Conservation (phyloP, 1,140 invertebrate genomes). For the Drosophila azteca region DNA sequence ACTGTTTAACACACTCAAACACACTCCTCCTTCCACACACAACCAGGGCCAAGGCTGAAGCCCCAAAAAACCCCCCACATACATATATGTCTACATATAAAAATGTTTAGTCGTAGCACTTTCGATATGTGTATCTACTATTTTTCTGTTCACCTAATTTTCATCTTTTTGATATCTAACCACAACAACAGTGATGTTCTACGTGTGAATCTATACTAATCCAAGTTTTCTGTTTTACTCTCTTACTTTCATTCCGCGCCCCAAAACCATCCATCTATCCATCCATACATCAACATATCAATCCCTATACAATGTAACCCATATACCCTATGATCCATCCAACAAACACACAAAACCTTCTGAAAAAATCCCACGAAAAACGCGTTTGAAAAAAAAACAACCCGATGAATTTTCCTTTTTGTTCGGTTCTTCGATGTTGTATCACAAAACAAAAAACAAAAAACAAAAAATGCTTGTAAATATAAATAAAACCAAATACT, state of each 20-base stretch:
- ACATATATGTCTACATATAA: conserved; percentile 13
- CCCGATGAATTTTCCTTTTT: conserved; percentile 22
- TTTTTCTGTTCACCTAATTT: conserved; percentile 42
- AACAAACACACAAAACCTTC: conserved; percentile 14
- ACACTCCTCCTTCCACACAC: not conserved
- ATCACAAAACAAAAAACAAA: conserved; percentile 3
- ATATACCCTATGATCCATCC: not conserved
- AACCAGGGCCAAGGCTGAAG: no score
- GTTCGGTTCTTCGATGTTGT: conserved; percentile 50
- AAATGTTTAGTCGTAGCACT: conserved; percentile 35
- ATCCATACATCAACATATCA: conserved; percentile 17
- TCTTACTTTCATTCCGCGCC: conserved; percentile 73
- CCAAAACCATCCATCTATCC: conserved; percentile 45
- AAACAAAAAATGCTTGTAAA: conserved; percentile 43
- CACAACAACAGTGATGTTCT: conserved; percentile 44
- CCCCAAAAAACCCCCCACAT: not conserved
- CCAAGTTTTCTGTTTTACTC: conserved; percentile 73
- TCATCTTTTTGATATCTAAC: conserved; percentile 44
- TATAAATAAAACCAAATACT: conserved; percentile 15
- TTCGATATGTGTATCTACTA: conserved; percentile 40
- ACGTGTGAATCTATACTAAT: conserved; percentile 67
- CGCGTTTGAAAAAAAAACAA: conserved; percentile 70
- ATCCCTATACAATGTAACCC: not conserved
- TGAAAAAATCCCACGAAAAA: conserved; percentile 40
- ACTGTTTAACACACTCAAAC: no score